phyloP scores from a whole-genome alignment of 1,140 invertebrate species.

The Cydia pomonella region DNA sequence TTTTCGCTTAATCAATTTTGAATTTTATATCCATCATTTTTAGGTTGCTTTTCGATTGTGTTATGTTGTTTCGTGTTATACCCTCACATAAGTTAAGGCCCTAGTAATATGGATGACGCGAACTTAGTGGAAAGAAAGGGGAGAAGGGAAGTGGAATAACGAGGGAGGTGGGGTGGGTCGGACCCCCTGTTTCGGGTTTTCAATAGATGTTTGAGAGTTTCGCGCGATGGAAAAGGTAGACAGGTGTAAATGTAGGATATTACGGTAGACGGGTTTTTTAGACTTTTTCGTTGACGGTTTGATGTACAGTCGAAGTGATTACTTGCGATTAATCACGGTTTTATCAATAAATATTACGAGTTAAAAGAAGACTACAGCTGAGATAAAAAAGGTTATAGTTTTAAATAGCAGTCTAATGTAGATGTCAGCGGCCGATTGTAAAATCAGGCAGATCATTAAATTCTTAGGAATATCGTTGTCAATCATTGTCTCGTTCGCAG shows the following conservation, averaged over 20 bases:
- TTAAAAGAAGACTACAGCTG: no score
- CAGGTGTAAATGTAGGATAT: conserved; percentile 61
- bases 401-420: no score
- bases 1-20: conserved; percentile 48
- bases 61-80: conserved; percentile 34
- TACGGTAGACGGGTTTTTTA: background rate
- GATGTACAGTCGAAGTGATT: background rate
- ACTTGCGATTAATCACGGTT: no score
- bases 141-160: conserved; percentile 69
- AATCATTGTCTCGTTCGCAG: no score
- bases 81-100: conserved; percentile 77
- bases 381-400: no score
- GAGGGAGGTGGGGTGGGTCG: conserved; percentile 48
- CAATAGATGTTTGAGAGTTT: conserved; percentile 77
- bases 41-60: background rate
- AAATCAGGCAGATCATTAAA: no score
- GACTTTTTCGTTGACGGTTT: conserved; percentile 6
- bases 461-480: no score
- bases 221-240: conserved; percentile 68
- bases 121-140: conserved; percentile 79
- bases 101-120: conserved; percentile 79
- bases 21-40: conserved; percentile 36
- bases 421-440: no score
- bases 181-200: conserved; percentile 77
- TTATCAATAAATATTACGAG: no score